phyloP scores from a whole-genome alignment of 2,113 vertebrate genomes.

The Leuciscus idus region DNA sequence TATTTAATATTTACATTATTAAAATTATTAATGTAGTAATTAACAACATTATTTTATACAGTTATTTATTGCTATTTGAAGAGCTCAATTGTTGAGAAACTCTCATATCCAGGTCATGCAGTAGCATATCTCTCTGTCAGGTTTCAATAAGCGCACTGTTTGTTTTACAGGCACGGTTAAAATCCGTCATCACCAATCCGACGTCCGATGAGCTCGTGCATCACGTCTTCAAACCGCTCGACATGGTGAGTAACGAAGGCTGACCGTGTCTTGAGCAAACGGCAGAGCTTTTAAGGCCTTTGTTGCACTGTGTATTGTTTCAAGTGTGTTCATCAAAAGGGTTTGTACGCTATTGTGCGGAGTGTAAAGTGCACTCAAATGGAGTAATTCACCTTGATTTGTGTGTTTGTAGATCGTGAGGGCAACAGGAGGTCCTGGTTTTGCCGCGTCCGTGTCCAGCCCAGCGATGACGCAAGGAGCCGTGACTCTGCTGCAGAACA shows the following conservation, averaged over 20 bases:
- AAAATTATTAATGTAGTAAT: background rate
- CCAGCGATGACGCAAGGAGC: slow-evolving; percentile 83
- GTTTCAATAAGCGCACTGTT: background rate
- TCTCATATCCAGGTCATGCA: background rate
- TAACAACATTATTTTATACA: background rate
- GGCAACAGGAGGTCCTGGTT: slow-evolving; percentile 77
- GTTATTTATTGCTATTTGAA: background rate
- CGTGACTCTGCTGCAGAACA: slow-evolving; percentile 76
- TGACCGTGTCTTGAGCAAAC: background rate
- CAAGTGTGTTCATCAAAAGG: background rate
- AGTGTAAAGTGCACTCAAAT: background rate
- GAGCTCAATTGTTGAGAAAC: no score
- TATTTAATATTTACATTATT: no score
- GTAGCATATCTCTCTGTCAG: background rate
- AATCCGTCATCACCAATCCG: slow-evolving; percentile 80
- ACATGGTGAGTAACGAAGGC: slow-evolving; percentile 78
- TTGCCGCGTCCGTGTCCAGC: slow-evolving; percentile 75
- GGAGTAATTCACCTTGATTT: background rate
- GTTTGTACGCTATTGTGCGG: background rate
- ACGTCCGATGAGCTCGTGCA: slow-evolving; percentile 85
- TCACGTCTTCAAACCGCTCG: slow-evolving; percentile 84
- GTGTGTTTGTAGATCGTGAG: slow-evolving; percentile 79
- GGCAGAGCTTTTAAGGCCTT: background rate
- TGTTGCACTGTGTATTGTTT: background rate
- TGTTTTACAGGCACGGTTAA: slow-evolving; percentile 79